Percentiles rank a stretch among this genome's conserved stretches.
phyloP scores from a whole-genome alignment of 2,113 vertebrate species.

The Capra hircus region DNA sequence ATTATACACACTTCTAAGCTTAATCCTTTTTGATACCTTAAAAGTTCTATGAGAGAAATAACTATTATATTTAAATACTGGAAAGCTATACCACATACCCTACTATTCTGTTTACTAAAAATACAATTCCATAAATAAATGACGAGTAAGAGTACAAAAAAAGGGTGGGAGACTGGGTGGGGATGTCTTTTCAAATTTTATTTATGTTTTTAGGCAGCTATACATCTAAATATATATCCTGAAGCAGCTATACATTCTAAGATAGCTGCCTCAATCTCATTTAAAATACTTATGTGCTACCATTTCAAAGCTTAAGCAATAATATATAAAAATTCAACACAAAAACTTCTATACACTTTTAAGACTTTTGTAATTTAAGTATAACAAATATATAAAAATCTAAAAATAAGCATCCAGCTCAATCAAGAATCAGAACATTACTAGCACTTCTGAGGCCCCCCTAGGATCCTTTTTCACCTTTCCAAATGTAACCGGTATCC shows the following conservation, averaged over 20 bases:
- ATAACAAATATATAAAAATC: background rate
- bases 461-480: background rate
- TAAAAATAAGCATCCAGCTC: background rate
- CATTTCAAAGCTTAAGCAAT: background rate
- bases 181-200: background rate
- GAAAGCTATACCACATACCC: background rate
- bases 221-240: background rate
- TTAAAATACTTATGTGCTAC: background rate
- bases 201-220: background rate
- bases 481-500: background rate
- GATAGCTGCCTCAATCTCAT: background rate
- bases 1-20: background rate
- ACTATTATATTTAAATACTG: background rate
- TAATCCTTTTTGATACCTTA: background rate
- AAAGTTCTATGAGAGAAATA: slow-evolving; percentile 29
- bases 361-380: background rate
- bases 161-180: background rate
- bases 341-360: background rate
- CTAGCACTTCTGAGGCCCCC: background rate
- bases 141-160: background rate
- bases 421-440: background rate
- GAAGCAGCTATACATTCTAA: background rate
- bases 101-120: background rate
- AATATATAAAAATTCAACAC: background rate
- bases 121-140: background rate